These are phyloP conservation scores for Porites rus DNA, from an alignment of 92 coral and sea anemone species.

Conservation along the genomic window DNA sequence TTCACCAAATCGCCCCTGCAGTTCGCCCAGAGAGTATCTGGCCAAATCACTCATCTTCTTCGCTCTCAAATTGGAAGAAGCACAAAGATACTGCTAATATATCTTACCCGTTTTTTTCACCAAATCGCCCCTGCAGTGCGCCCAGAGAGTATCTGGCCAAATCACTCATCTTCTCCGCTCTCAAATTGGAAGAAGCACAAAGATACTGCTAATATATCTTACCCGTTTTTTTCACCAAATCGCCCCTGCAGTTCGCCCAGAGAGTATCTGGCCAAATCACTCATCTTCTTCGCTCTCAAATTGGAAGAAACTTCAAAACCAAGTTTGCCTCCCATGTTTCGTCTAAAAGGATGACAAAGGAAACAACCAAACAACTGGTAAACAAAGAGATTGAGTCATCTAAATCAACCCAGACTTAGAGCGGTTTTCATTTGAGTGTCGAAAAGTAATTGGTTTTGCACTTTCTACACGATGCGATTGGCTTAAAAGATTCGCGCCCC, in stretches of 20 bases:
- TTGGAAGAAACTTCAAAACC: slow-evolving; percentile 76
- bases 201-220: background rate
- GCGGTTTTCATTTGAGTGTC: no score
- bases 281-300: slow-evolving; percentile 88
- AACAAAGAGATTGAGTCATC: no score
- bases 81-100: no score
- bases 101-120: slow-evolving; percentile 95
- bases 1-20: slow-evolving; percentile 84
- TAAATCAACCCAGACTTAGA: no score
- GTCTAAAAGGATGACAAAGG: slow-evolving; percentile 53
- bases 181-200: slow-evolving; percentile 50
- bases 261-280: slow-evolving; percentile 84
- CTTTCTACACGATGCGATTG: no score
- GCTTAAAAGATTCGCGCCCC: no score
- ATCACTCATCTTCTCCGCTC: slow-evolving; percentile 91
- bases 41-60: slow-evolving; percentile 94
- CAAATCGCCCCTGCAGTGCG: slow-evolving; percentile 80
- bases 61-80: slow-evolving; percentile 78
- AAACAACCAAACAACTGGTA: no score
- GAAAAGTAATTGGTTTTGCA: no score
- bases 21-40: slow-evolving; percentile 73
- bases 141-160: slow-evolving; percentile 76
- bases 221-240: slow-evolving; percentile 98
- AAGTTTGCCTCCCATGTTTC: slow-evolving; percentile 97
- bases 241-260: slow-evolving; percentile 73